phyloP scores from a whole-genome alignment of 2,888 invertebrate species.

The Nudaria mundana region DNA sequence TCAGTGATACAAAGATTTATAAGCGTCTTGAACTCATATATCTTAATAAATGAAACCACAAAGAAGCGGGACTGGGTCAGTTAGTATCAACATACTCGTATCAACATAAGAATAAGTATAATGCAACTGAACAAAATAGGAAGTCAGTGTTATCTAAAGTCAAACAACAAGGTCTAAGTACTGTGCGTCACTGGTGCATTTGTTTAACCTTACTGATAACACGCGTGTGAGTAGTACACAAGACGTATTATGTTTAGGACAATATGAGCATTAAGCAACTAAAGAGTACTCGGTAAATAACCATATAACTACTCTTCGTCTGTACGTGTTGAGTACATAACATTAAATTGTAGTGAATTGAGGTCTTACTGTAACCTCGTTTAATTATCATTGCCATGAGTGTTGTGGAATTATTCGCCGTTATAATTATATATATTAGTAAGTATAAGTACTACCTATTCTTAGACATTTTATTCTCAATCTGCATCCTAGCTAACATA shows the following conservation, averaged over 20 bases:
- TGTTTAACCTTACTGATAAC: slow-evolving; percentile 36
- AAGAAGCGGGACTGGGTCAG: too few species aligned
- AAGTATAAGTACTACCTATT: too few species aligned
- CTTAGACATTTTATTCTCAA: too few species aligned
- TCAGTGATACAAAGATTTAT: too few species aligned
- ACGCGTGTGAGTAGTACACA: slow-evolving; percentile 16
- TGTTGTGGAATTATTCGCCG: not conserved
- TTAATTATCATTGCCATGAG: not conserved
- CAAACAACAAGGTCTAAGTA: slow-evolving; percentile 32
- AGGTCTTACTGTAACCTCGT: too few species aligned
- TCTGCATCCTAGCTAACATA: too few species aligned
- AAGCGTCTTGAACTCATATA: too few species aligned
- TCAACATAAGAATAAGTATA: not conserved
- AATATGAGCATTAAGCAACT: slow-evolving; percentile 21
- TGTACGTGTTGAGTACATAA: not conserved
- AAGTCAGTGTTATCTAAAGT: slow-evolving; percentile 28
- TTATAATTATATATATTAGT: too few species aligned
- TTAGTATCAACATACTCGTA: too few species aligned
- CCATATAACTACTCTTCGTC: not conserved
- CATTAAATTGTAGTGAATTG: not conserved
- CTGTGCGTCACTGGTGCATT: slow-evolving; percentile 31
- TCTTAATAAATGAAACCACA: too few species aligned
- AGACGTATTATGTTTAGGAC: slow-evolving; percentile 29
- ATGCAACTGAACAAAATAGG: slow-evolving; percentile 7
- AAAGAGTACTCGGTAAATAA: slow-evolving; percentile 17